These are phyloP conservation scores for Semibalanus balanoides DNA, from an alignment of 1,140 invertebrate genomes.

Conservation along the genomic window DNA sequence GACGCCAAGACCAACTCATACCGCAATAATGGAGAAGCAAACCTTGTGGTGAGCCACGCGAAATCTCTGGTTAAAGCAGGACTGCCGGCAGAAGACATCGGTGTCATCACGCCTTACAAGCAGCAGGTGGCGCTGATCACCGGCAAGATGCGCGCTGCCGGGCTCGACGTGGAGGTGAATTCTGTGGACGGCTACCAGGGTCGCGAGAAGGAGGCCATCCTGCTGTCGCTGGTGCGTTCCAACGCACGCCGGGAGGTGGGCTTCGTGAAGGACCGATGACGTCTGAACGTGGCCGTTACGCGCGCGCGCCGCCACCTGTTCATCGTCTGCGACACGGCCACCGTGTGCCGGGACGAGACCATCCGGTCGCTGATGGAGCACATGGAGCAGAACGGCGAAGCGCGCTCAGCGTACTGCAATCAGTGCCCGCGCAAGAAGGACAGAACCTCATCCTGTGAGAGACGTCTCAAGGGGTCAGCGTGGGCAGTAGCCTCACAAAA, in stretches of 20 bases:
- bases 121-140: slow-evolving; percentile 32
- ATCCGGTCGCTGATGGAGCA: slow-evolving; percentile 38
- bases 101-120: slow-evolving; percentile 45
- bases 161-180: slow-evolving; percentile 36
- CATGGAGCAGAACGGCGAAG: slow-evolving; percentile 34
- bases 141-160: slow-evolving; percentile 24
- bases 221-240: slow-evolving; percentile 39
- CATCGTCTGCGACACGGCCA: slow-evolving; percentile 41
- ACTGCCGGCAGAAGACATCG: slow-evolving; percentile 36
- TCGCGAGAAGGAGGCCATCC: slow-evolving; percentile 39
- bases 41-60: slow-evolving; percentile 37
- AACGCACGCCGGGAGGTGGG: slow-evolving; percentile 34
- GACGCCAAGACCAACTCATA: slow-evolving; percentile 38
- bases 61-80: slow-evolving; percentile 33
- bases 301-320: slow-evolving; percentile 41
- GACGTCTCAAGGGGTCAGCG: too few relatives aligned
- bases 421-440: too few relatives aligned
- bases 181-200: slow-evolving; percentile 46
- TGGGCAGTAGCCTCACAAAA: too few relatives aligned
- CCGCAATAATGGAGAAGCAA: slow-evolving; percentile 43
- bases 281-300: slow-evolving; percentile 47
- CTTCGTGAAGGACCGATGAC: slow-evolving; percentile 43
- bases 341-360: slow-evolving; percentile 36
- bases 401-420: slow-evolving; percentile 31
- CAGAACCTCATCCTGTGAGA: too few relatives aligned